Evolutionary conservation across 2,113 vertebrate genomes (phyloP), one percentile per base, ranked within the genome.

Genomic region (Bubo bubo): DNA sequence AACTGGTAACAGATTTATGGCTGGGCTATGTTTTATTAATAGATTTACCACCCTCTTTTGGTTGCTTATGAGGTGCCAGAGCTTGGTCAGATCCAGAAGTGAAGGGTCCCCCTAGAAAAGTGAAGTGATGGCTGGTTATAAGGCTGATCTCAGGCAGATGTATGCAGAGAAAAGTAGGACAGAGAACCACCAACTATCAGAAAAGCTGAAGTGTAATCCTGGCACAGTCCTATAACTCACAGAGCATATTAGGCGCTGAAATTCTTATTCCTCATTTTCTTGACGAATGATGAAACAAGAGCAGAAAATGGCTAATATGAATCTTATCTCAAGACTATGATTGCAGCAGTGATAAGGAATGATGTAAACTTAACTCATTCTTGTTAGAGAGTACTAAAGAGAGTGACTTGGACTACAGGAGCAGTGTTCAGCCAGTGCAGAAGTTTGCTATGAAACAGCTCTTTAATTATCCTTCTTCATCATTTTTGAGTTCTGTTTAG

Each of bases 181-280:
- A 87, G 70, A 95, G 85, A 93, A 41, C 85, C 79, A 67, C 53
- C 79, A 58, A 17, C 93, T 79, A 52, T 68, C 18, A 63, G 93
- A 89, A 96, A 93, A 89, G 34, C 72, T 93, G 58, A 68, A 74
- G 93, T 68, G 71, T 63, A 94, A 72, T 93, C n/a, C 67, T 92
- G 34, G 26, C 32, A 74, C 75, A 45, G 59, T 22, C 22, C 63
- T 67, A 50, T 96, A 94, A 97, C 81, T 98, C 97, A 97, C 13
- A 73, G 45, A 75, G 76, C 68, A 9, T 22, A 96, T 96, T 93
- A 97, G 94, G 70, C 0, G 1, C 81, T 96, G 92, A 85, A 95
- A 97, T 93, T 88, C 96, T 93, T 95, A 90, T 87, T 88, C 81
- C 96, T 98, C 90, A 86, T 98, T 98, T 97, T 97, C 94, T 90